Percentiles rank a stretch among this genome's conserved stretches.
Conservation (phyloP, 2,888 invertebrate genomes). For the Chrysina gloriosa region DNA sequence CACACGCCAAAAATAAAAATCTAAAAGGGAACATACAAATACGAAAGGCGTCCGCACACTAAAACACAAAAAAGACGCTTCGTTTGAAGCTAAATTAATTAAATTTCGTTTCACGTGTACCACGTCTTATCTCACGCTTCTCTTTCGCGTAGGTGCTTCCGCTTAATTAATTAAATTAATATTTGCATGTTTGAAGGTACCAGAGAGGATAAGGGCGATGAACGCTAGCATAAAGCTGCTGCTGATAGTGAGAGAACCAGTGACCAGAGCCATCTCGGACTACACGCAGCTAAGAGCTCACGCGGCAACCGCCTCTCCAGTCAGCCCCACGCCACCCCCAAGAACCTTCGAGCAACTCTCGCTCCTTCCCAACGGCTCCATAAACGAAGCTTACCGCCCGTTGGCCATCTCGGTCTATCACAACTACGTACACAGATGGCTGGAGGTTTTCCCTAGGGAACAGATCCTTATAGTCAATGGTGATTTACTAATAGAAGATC, state of each 20-base stretch:
- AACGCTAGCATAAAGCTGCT: constrained; percentile 92
- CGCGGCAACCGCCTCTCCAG: constrained; percentile 79
- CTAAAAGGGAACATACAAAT: background rate
- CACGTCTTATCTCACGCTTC: background rate
- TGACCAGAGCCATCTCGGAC: constrained; percentile 95
- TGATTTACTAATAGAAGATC: constrained; percentile 90
- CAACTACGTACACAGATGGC: constrained; percentile 90
- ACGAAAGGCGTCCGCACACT: background rate
- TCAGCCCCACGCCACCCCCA: constrained; percentile 62
- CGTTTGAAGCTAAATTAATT: constrained; percentile 28
- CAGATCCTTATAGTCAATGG: constrained; percentile 96
- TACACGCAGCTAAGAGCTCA: constrained; percentile 92
- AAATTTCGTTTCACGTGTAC: background rate
- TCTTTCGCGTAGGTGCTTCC: too few relatives aligned
- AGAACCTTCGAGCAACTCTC: constrained; percentile 85
- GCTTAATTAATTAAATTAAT: constrained; percentile 33
- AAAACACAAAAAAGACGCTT: background rate
- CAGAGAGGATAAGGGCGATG: constrained; percentile 93
- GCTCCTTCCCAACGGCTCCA: constrained; percentile 82
- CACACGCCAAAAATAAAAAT: background rate
- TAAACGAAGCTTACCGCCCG: constrained; percentile 85
- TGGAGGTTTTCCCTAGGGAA: constrained; percentile 90
- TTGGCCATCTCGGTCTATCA: constrained; percentile 92
- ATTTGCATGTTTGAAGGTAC: constrained; percentile 72
- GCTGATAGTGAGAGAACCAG: constrained; percentile 95